Evolutionary conservation across 1,140 invertebrate genomes (phyloP).

Genomic region (Trichomalopsis sarcophagae): DNA sequence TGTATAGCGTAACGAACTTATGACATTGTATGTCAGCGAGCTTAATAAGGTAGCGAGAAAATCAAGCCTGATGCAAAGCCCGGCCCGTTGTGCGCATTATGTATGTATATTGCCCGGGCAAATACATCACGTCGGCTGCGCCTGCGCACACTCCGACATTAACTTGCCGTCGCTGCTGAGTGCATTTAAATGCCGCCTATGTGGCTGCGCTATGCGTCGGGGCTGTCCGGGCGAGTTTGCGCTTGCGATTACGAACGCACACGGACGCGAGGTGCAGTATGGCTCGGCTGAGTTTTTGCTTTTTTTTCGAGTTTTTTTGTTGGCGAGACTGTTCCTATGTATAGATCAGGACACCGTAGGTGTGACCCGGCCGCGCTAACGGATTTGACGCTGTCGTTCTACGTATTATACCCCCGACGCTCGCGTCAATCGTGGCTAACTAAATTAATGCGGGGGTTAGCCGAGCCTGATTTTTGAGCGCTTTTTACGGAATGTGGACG

Average conservation of each 20-base stretch:
- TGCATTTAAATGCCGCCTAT: not conserved
- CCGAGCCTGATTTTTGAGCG: not conserved
- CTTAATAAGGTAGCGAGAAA: conserved; percentile 67
- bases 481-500: no score
- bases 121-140: not conserved
- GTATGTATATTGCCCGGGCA: not conserved
- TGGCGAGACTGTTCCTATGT: not conserved
- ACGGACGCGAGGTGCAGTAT: no score
- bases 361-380: no score
- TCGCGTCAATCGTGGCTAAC: not conserved
- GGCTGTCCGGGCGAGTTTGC: not conserved
- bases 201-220: no score
- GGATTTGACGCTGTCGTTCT: no score
- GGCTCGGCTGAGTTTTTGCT: not conserved
- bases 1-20: conserved; percentile 64
- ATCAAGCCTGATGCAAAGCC: conserved; percentile 56
- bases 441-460: not conserved
- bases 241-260: not conserved
- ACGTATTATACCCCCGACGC: not conserved
- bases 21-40: conserved; percentile 63
- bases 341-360: no score
- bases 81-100: not conserved
- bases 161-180: not conserved
- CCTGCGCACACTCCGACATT: not conserved
- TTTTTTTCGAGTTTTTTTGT: not conserved